These are phyloP conservation scores for Sus scrofa DNA, from an alignment of 2,113 vertebrate species.

Conservation along the genomic window DNA sequence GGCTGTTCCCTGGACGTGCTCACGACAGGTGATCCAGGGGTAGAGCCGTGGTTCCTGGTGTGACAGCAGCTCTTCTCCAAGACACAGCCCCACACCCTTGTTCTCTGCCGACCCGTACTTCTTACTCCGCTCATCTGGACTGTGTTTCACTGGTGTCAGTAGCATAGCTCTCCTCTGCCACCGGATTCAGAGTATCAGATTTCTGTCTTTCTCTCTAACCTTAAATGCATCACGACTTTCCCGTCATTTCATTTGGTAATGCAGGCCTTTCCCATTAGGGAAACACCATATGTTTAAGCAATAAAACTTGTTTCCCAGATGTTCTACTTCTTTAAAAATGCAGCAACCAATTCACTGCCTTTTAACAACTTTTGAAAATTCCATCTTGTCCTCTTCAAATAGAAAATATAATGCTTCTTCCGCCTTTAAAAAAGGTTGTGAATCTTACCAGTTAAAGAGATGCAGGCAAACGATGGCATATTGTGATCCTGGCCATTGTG, in stretches of 20 bases:
- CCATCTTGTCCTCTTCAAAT: neutral
- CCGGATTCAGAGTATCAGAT: neutral
- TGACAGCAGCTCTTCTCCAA: neutral
- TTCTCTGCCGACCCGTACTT: neutral
- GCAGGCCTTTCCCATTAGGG: neutral
- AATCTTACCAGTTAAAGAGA: neutral
- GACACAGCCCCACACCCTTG: neutral
- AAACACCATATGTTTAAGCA: conserved; percentile 28
- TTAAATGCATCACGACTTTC: neutral
- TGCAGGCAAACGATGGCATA: fast-evolving
- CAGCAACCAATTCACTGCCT: neutral
- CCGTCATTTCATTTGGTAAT: neutral
- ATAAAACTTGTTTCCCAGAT: conserved; percentile 46
- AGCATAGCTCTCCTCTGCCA: neutral
- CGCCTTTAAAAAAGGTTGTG: neutral
- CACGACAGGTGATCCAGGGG: neutral
- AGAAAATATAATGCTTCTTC: neutral
- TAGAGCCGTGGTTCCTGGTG: neutral
- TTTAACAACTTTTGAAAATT: conserved; percentile 19
- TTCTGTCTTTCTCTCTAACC: neutral
- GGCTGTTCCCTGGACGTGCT: neutral
- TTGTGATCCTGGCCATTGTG: fast-evolving
- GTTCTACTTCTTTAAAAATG: conserved; percentile 27
- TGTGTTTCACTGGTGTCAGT: neutral
- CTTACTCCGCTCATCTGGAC: neutral